These are phyloP conservation scores for Heterochromis multidens DNA, from an alignment of 2,113 vertebrate genomes.

Conservation along the genomic window DNA sequence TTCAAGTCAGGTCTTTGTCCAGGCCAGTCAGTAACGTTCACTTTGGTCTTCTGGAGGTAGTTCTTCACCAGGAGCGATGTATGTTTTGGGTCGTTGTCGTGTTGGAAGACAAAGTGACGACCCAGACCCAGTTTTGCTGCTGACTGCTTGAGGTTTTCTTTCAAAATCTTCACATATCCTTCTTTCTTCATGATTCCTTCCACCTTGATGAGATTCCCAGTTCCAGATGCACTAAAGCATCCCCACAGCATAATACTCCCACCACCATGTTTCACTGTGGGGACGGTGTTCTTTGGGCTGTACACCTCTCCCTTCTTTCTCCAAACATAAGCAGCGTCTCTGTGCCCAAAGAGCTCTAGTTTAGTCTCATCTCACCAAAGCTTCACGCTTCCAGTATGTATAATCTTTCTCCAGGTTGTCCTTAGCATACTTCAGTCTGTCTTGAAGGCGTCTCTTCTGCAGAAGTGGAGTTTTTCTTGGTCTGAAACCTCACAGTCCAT, in stretches of 20 bases:
- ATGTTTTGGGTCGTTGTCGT: neutral
- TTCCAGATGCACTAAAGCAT: neutral
- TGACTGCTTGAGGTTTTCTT: neutral
- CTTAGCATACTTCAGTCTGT: no score
- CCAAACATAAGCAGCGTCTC: no score
- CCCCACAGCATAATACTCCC: neutral
- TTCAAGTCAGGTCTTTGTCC: neutral
- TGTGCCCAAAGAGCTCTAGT: no score
- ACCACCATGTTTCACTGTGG: neutral
- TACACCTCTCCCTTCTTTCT: no score
- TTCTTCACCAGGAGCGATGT: neutral
- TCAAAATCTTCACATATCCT: neutral
- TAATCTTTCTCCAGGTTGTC: no score
- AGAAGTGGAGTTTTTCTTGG: neutral
- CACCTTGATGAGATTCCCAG: neutral
- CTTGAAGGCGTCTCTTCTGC: no score
- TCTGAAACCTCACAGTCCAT: neutral
- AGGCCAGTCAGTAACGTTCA: neutral
- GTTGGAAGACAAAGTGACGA: no score
- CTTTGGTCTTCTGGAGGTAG: neutral
- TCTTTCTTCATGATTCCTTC: neutral
- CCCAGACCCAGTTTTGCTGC: neutral
- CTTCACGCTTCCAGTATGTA: no score
- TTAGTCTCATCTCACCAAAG: no score
- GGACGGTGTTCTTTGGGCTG: no score